Percentiles rank a stretch among this genome's conserved stretches.
These are phyloP conservation scores for Toxotes jaculatrix DNA, from an alignment of 2,113 vertebrate species.

Conservation along the genomic window DNA sequence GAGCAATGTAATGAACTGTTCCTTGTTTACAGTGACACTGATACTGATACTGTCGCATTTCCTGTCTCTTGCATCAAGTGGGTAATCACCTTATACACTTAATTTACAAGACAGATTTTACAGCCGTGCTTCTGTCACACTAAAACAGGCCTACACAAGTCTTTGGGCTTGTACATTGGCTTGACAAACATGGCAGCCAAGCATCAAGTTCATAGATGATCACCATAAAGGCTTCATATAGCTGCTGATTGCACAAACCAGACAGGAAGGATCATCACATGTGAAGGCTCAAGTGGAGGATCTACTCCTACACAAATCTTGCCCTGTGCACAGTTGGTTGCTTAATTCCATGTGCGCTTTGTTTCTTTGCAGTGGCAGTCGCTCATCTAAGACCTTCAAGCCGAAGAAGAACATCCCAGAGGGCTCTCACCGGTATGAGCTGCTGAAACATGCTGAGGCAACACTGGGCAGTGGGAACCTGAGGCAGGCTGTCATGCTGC, in stretches of 20 bases:
- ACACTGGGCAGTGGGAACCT: slow-evolving; percentile 96
- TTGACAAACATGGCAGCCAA: neutral
- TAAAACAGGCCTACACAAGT: neutral
- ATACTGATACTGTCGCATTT: slow-evolving; percentile 33
- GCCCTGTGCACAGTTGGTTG: neutral
- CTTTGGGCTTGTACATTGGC: neutral
- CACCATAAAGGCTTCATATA: neutral
- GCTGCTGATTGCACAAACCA: slow-evolving; percentile 1
- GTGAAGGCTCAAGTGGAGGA: neutral
- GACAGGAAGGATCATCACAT: slow-evolving; percentile 27
- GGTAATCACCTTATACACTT: neutral
- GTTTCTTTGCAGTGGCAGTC: slow-evolving; percentile 85
- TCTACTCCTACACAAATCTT: neutral
- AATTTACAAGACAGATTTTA: neutral
- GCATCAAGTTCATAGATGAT: neutral
- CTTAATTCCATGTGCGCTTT: neutral
- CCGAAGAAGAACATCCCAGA: slow-evolving; percentile 98
- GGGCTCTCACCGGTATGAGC: slow-evolving; percentile 96
- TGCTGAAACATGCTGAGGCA: slow-evolving; percentile 95
- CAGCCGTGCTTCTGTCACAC: neutral
- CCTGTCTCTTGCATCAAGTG: slow-evolving; percentile 20
- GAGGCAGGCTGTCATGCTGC: slow-evolving; percentile 94
- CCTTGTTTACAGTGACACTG: slow-evolving; percentile 22
- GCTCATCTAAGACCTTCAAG: slow-evolving; percentile 97
- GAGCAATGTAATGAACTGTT: neutral